Conservation (phyloP, 23 tunicate species). For the Diplosoma virens region DNA sequence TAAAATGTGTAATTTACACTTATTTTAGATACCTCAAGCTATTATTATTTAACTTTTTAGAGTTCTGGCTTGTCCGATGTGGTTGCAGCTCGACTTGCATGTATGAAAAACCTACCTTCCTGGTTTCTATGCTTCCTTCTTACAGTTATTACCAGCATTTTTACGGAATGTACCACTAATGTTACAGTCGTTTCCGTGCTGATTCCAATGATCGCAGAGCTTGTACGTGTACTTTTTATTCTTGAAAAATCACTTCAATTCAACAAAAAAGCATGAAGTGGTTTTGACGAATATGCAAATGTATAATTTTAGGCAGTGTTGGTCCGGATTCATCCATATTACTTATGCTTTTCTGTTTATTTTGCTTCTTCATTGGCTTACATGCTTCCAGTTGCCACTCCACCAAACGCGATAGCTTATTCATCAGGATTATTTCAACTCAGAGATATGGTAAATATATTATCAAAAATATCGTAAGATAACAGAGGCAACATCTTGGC, state of each 20-base stretch:
- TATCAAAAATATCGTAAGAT: no score
- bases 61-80: slow-evolving; percentile 6
- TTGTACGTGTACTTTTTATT: not conserved
- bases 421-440: not conserved
- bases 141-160: not conserved
- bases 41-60: not conserved
- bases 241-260: not conserved
- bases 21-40: no score
- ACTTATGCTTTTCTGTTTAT: slow-evolving; percentile 6
- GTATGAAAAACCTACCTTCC: not conserved
- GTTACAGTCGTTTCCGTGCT: not conserved
- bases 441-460: slow-evolving; percentile 34
- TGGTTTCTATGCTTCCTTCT: slow-evolving; percentile 16
- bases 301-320: slow-evolving; percentile 8
- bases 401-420: slow-evolving; percentile 29
- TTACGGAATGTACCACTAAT: slow-evolving; percentile 1
- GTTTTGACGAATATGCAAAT: no score
- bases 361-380: slow-evolving; percentile 11
- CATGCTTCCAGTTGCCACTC: slow-evolving; percentile 44
- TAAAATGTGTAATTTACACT: no score
- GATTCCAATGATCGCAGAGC: slow-evolving; percentile 7
- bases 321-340: slow-evolving; percentile 30
- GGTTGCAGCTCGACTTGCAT: not conserved
- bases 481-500: no score
- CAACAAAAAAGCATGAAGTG: no score